These are phyloP conservation scores for Austrofundulus limnaeus DNA, from an alignment of 2,113 vertebrate species.

Conservation along the genomic window DNA sequence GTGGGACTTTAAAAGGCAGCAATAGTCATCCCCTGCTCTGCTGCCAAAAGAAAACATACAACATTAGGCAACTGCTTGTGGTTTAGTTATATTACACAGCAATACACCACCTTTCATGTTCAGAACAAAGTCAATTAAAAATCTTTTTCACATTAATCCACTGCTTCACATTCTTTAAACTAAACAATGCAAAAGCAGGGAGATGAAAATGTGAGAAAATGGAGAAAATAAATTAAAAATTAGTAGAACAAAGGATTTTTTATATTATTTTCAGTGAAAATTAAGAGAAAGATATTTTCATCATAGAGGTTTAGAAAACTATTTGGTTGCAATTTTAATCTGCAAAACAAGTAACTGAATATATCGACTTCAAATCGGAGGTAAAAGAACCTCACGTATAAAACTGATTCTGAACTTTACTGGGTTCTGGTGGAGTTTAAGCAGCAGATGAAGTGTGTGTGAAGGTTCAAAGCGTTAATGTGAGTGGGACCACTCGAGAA, in stretches of 20 bases:
- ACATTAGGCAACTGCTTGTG: constrained; percentile 42
- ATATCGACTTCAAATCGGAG: constrained; percentile 23
- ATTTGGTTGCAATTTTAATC: constrained; percentile 42
- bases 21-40: constrained; percentile 53
- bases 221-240: too few species aligned
- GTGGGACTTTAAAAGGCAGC: constrained; percentile 45
- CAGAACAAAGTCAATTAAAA: constrained; percentile 31
- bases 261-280: constrained; percentile 10
- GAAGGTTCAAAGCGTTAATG: constrained; percentile 69
- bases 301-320: constrained; percentile 30
- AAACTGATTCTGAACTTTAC: constrained; percentile 63
- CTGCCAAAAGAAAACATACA: constrained; percentile 53
- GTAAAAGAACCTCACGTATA: constrained; percentile 46
- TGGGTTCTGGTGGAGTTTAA: constrained; percentile 65
- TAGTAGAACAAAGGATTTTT: not conserved
- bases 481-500: constrained; percentile 57
- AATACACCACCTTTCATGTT: constrained; percentile 39
- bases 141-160: constrained; percentile 3
- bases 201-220: not conserved
- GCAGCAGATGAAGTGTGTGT: constrained; percentile 51
- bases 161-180: constrained; percentile 50
- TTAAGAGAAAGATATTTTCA: constrained; percentile 21
- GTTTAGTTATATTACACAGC: constrained; percentile 37
- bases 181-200: constrained; percentile 7
- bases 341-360: constrained; percentile 42